Evolutionary conservation across 2,797 vertebrate genomes (phyloP), one percentile per base, ranked within the genome.

Genomic region (Acanthis flammea): DNA sequence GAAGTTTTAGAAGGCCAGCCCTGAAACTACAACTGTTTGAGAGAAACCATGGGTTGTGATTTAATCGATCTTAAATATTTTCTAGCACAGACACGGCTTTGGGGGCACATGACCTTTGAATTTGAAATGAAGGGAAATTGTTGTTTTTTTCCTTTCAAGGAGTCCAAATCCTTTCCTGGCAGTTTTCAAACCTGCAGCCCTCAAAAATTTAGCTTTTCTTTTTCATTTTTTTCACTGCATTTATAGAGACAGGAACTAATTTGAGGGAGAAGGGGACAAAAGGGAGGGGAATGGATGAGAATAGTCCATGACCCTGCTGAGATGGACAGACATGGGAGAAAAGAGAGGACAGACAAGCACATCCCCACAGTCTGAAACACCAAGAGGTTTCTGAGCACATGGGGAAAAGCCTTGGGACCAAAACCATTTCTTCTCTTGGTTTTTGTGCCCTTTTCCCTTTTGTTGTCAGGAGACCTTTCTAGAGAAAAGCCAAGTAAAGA

Each of bases 71-170:
- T 51, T 24, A 51, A 60, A 35, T 66, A 41, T 68, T 90, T 81
- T 75, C 70, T 1, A 3, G 7, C 2, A 2, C 21, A 85, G 19
- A 41, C 13, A 19, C 0, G 1, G n/a, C 44, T 51, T 48, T 10
- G 27, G 58, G 33, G 61, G 41, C 16, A 65, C 45, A 15, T 3
- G 28, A 75, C 58, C 44, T 54, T 39, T n/a, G 28, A 30, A 68
- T 75, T 37, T 66, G 11, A n/a, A 65, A 47, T 37, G 31, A 79
- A 87, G 33, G 5, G 5, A 65, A 91, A 60, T 16, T 16, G 13
- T 19, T 45, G 4, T 7, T 53, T 80, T 73, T 62, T 28, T 24
- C 28, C 25, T 80, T 70, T 53, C 5, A 7, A 57, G 25, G 5
- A 37, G 21, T 61, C 10, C 42, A 58, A 28, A 55, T 51, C 50